Conservation (phyloP, 2,113 vertebrate genomes). For the Corapipo altera region DNA sequence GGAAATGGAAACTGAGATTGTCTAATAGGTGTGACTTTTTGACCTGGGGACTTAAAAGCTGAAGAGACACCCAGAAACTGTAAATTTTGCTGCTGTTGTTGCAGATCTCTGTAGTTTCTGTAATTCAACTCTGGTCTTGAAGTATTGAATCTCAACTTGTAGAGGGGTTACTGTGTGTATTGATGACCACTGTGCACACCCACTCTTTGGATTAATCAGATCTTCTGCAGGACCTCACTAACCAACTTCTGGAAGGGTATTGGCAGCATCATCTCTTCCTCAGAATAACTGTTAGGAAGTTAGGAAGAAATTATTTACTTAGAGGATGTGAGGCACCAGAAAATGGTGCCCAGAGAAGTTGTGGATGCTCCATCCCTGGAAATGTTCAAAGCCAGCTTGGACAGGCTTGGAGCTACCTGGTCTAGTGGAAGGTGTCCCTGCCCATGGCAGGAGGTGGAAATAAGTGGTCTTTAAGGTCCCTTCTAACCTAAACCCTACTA, state of each 20-base stretch:
- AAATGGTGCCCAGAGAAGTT: background rate
- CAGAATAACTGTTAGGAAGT: background rate
- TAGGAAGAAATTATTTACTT: no score
- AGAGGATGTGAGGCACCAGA: background rate
- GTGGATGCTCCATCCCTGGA: background rate
- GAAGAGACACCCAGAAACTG: background rate
- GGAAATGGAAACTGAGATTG: background rate
- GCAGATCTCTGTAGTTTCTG: background rate
- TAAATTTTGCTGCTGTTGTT: background rate
- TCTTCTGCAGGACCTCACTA: background rate
- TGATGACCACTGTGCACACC: background rate
- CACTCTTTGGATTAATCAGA: background rate
- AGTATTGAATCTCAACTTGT: background rate
- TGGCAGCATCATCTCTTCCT: background rate
- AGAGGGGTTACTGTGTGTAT: background rate
- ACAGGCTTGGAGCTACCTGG: rapidly evolving
- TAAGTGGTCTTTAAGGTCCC: rapidly evolving
- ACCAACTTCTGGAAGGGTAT: background rate
- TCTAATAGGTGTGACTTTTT: background rate
- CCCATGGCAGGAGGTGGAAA: background rate
- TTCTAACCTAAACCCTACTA: background rate
- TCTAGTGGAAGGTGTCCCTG: background rate
- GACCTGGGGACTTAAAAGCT: background rate
- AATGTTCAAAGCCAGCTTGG: background rate
- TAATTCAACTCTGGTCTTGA: background rate